A percentile compares a stretch with the other conserved stretches of the same genome.
Conservation (phyloP, 2,113 vertebrate genomes). For the Sus scrofa region T2T-Sscrofa CM000819.6:16060501-16061000, state of each 20-base stretch:
- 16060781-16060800: neutral
- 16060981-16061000: neutral
- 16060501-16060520: neutral
- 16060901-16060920: neutral
- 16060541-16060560: neutral
- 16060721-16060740: neutral
- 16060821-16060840: neutral
- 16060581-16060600: neutral
- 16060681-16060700: neutral
- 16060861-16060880: neutral
- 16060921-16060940: neutral
- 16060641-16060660: neutral
- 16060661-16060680: neutral
- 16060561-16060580: neutral
- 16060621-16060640: neutral
- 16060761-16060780: fast-evolving
- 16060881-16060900: neutral
- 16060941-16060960: neutral
- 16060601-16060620: neutral
- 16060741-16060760: neutral
- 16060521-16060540: neutral
- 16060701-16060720: neutral
- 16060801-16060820: neutral
- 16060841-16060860: neutral
- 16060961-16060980: neutral